Evolutionary conservation across 2,797 vertebrate species (phyloP), one percentile per base, ranked within the genome.

Genomic region (Potorous gilbertii): DNA sequence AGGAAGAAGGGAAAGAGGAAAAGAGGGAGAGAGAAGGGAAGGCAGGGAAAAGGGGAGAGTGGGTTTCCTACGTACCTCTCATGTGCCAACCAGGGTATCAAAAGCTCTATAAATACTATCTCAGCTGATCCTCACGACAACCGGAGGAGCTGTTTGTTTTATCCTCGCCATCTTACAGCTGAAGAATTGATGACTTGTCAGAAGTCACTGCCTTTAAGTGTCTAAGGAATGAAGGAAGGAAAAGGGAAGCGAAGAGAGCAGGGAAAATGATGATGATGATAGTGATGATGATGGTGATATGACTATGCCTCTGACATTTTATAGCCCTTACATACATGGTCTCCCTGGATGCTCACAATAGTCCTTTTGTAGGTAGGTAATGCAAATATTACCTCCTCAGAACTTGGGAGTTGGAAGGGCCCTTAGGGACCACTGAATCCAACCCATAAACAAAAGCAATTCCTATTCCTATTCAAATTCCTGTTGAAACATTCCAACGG

Each of bases 11-110:
- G 56, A 28, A 2, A 1, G 6, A 46, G 87, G 14, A 13, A 8
- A 91, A 50, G 96, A 27, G 95, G 62, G 34, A 52, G 87, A 96
- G 92, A 34, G 81, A 87, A 87, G n/a, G 4, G 5, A 54, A 96
- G 94, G 93, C 14, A 55, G 55, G 55, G 13, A 55, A 24, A 8
- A 56, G 29, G 10, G 59, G 59, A 34, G 13, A 9, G 31, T 13
- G 31, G 12, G 28, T 62, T 62, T 62, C 34, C 34, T 14, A 62
- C 14, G 11, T 62, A 62, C 11, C 59, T 34, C 14, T 62, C 8
- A 56, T 5, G 24, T 27, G 6, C 4, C 55, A 24, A 56, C 5
- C 5, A 56, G 4, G 5, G 56, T 8, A 66, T 16, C 18, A n/a
- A 66, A 12, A n/a, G 16, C 14, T 66, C 24, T 66, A 66, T 18